Percentiles rank a stretch among this genome's conserved stretches.
Evolutionary conservation across 2,888 invertebrate species (phyloP).

Genomic region (Quadriops clusia): DNA sequence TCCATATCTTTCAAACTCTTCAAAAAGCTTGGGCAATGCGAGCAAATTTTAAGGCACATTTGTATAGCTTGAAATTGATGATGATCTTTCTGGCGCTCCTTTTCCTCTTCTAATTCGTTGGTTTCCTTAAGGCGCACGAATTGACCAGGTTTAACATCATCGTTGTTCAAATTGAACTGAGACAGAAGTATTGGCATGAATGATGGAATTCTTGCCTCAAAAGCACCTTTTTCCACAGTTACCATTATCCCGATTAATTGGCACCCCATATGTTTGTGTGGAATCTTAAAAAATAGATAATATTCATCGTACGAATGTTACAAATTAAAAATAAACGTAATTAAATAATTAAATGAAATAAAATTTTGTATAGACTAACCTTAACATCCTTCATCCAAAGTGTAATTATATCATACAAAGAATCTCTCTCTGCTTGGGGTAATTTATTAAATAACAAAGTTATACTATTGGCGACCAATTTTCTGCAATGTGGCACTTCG

Average conservation of each 20-base stretch:
- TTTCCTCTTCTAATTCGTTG: conserved; percentile 32
- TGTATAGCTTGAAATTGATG: conserved; percentile 64
- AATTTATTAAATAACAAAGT: conserved; percentile 54
- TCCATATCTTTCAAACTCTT: conserved; percentile 43
- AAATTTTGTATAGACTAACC: conserved; percentile 38
- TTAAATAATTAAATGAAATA: conserved; percentile 20
- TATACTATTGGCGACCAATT: conserved; percentile 59
- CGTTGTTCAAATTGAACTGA: conserved; percentile 26
- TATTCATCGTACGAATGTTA: neutral
- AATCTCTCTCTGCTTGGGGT: conserved; percentile 44
- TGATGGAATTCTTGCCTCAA: conserved; percentile 50
- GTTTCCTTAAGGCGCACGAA: conserved; percentile 9
- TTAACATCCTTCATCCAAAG: conserved; percentile 58
- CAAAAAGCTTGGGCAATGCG: conserved; percentile 49
- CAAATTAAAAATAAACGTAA: neutral
- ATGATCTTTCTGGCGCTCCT: conserved; percentile 57
- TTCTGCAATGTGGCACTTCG: conserved; percentile 61
- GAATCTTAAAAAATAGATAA: conserved; percentile 5
- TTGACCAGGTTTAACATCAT: conserved; percentile 14
- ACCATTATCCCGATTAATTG: conserved; percentile 73
- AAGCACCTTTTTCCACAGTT: conserved; percentile 57
- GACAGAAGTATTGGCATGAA: conserved; percentile 46
- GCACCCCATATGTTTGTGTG: neutral
- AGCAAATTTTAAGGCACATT: conserved; percentile 54
- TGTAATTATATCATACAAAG: conserved; percentile 58